Base-by-base conservation (phyloP, 2,797 vertebrate genomes). In the Crypturellus tataupa region DNA sequence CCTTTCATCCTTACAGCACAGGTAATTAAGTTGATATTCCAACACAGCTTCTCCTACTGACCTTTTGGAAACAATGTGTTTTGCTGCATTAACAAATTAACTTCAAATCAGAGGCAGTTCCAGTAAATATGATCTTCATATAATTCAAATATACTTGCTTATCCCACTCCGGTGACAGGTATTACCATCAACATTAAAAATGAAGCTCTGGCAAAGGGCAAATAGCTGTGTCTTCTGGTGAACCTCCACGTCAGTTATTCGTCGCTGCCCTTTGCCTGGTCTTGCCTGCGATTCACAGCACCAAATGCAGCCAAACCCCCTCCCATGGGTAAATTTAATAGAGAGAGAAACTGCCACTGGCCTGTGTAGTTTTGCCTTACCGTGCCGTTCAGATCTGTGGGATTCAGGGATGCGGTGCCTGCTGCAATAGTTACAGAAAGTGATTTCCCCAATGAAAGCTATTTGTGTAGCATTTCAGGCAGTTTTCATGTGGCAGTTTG, bases 51-150 rank as follows among this genome's bases (percentile, higher is more conserved):
- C 97, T 96, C 97, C 97, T 97, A 53, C 94, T 97, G 98, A 98
- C 98, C 98, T 98, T 98, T 98, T 64, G 79, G 93, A 98, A 98
- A 97, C 95, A 95, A 95, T 35, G 89, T 97, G 87, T 98, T 98
- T 97, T 98, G 97, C 98, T 97, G 97, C 97, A 97, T 98, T 98
- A 97, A 98, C 98, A 98, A 98, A 98, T 98, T 97, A 98, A 94
- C 96, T 98, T 97, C 97, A 97, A 95, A 97, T 97, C 96, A 87
- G 93, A 94, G 94, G 80, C 93, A 96, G 87, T 96, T 93, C 83
- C 94, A 76, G 87, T 95, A 97, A 97, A 95, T 94, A 71, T n/a
- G 20, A 72, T 88, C 71, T 96, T 95, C 79, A 4, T 71, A 56
- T 55, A 87, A 88, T 86, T 29, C 17, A 87, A 94, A 25, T 59